Evolutionary conservation across 2,797 vertebrate species (phyloP), one percentile per base, ranked within the genome.

Genomic region (Tokudaia tokunoshimensis): DNA sequence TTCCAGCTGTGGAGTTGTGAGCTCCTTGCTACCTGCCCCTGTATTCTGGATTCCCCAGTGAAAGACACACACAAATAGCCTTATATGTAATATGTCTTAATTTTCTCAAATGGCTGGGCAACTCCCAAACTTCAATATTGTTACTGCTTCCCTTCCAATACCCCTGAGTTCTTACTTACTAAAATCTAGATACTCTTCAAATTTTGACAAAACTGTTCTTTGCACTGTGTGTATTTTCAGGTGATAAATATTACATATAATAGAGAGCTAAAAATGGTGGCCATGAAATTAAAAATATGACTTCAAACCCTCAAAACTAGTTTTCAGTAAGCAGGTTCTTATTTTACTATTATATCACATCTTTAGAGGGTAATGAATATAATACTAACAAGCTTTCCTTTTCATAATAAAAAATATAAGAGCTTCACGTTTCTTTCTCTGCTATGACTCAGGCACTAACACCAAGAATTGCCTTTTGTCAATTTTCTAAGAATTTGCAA

Each of bases 401-500:
- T 50, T 50, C 3, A 8, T 55, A 34, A 72, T 83, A 26, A 75
- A 84, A 29, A n/a, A 74, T 61, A 2, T 17, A 74, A 52, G 2
- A 57, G 44, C 4, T 52, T 94, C 52, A 9, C 1, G 84, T n/a
- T 20, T 82, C 11, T 91, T 9, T 5, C 31, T 50, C 31, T 95
- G 86, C 1, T 80, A 80, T 89, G 63, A 44, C 41, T 74, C 10
- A 92, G 70, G 7, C 0, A 11, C 3, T 29, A 84, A 3, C 12
- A 50, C 29, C 63, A 67, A 12, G 20, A 74, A 85, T 63, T 55
- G 26, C 0, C 41, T 57, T 74, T 15, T 50, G 0, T 29, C 13
- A 47, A 86, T 97, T 96, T 22, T 75, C 12, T n/a, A 47, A 91
- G 89, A 85, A 31, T 7, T 8, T 57, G 6, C 26, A 1, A 94